Evolutionary conservation across 2,888 invertebrate genomes (phyloP).

Genomic region (Pristionchus japonicus): DNA sequence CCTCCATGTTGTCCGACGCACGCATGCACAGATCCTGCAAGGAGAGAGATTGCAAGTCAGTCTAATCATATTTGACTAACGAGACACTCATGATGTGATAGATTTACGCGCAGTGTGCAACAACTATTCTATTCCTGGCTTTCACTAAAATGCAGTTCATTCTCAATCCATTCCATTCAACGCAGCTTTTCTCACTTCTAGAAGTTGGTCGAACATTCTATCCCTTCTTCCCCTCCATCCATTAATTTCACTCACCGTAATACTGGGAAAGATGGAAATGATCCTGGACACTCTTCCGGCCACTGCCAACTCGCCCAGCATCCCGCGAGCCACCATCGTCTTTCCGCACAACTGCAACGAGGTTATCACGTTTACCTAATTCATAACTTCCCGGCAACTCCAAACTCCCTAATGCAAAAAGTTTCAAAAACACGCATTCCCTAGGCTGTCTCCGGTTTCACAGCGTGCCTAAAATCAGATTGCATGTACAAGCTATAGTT

Average conservation of each 20-base stretch:
- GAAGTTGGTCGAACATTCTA: no score
- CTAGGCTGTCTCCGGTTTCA: not conserved
- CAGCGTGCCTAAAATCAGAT: not conserved
- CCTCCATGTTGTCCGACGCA: slow-evolving; percentile 42
- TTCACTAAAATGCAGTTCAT: no score
- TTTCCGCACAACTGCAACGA: not conserved
- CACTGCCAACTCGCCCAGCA: not conserved
- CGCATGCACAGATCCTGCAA: slow-evolving; percentile 41
- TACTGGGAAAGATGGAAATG: slow-evolving; percentile 11
- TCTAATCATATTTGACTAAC: not conserved
- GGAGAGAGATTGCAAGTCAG: not conserved
- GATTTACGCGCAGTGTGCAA: no score
- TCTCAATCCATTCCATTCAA: no score
- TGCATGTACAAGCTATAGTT: not conserved
- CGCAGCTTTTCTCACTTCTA: no score
- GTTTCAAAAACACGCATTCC: no score
- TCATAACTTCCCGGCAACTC: not conserved
- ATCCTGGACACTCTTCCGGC: not conserved
- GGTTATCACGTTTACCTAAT: not conserved
- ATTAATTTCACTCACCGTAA: slow-evolving; percentile 21
- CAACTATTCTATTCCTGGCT: no score
- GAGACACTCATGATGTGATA: no score
- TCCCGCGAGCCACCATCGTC: not conserved
- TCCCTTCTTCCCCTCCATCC: not conserved
- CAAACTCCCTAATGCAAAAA: not conserved